Evolutionary conservation across 53 echinoderm and acorn worm species (phyloP).

Genomic region (Holothuria leucospilota): DNA sequence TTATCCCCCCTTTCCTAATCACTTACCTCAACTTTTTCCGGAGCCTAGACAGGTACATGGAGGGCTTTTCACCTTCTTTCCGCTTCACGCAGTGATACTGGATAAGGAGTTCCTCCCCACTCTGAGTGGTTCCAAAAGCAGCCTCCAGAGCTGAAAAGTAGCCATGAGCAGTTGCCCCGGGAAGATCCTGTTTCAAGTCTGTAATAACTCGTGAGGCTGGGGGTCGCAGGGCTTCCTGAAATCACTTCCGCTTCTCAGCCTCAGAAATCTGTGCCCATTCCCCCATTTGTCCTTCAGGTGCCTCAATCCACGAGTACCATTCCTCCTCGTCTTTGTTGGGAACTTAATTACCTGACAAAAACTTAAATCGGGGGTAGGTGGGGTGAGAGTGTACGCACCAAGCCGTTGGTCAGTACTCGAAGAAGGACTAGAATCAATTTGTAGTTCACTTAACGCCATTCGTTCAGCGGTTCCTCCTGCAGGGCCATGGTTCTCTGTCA

Average conservation of each 20-base stretch:
- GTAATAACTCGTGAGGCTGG: too few species aligned
- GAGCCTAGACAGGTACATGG: conserved; percentile 22
- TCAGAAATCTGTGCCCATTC: conserved; percentile 47
- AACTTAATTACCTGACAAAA: conserved; percentile 45
- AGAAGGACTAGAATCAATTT: neutral
- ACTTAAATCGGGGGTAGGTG: conserved; percentile 33
- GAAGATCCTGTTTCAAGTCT: too few species aligned
- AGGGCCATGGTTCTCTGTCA: too few species aligned
- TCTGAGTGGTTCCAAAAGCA: too few species aligned
- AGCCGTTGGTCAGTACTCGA: too few species aligned
- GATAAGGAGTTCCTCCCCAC: too few species aligned
- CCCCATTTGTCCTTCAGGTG: conserved; percentile 54
- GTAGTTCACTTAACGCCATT: too few species aligned
- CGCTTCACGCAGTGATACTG: conserved; percentile 46
- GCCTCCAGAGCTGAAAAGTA: too few species aligned
- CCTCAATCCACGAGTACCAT: conserved; percentile 45
- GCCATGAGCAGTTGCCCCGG: too few species aligned
- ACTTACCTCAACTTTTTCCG: conserved; percentile 39
- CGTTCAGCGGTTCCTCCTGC: too few species aligned
- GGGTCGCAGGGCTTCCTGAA: conserved; percentile 56
- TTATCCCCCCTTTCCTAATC: conserved; percentile 49
- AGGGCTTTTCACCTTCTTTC: conserved; percentile 45
- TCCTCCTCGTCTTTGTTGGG: conserved; percentile 25
- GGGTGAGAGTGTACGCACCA: neutral
- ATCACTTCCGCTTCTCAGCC: conserved; percentile 36